phyloP scores from a whole-genome alignment of 2,888 invertebrate species.

The Myathropa florea region DNA sequence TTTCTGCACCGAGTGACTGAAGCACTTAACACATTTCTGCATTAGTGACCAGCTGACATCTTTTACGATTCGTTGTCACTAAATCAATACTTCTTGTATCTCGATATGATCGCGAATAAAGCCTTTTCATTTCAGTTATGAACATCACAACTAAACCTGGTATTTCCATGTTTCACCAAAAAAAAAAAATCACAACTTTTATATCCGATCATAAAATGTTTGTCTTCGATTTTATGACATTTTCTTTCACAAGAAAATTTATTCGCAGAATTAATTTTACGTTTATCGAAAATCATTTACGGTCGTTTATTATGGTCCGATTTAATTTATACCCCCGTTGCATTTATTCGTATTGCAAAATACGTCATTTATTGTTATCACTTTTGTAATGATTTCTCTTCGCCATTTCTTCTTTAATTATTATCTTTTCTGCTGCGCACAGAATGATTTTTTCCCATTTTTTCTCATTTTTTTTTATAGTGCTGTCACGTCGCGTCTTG shows the following conservation, averaged over 20 bases:
- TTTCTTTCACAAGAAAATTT: conserved; percentile 23
- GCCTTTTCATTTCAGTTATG: background rate
- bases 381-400: conserved; percentile 31
- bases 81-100: background rate
- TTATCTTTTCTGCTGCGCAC: conserved; percentile 25
- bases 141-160: background rate
- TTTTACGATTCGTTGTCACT: background rate
- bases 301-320: conserved; percentile 3
- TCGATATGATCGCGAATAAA: background rate
- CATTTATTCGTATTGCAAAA: conserved; percentile 1
- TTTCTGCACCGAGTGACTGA: background rate
- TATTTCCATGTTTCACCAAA: no score
- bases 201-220: conserved; percentile 5
- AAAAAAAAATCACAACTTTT: background rate
- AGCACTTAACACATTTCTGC: background rate
- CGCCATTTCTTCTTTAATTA: conserved; percentile 30
- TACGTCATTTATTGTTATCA: conserved; percentile 28
- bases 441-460: conserved; percentile 21
- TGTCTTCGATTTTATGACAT: background rate
- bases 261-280: conserved; percentile 20
- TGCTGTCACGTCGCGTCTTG: conserved; percentile 39
- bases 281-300: conserved; percentile 8
- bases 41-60: background rate
- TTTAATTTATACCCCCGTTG: conserved; percentile 6
- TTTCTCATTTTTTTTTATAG: conserved; percentile 12